A percentile compares a stretch with the other conserved stretches of the same genome.
These are phyloP conservation scores for Bergia sp. DNA, from an alignment of 92 coral and sea anemone species.

Conservation along the genomic window DNA sequence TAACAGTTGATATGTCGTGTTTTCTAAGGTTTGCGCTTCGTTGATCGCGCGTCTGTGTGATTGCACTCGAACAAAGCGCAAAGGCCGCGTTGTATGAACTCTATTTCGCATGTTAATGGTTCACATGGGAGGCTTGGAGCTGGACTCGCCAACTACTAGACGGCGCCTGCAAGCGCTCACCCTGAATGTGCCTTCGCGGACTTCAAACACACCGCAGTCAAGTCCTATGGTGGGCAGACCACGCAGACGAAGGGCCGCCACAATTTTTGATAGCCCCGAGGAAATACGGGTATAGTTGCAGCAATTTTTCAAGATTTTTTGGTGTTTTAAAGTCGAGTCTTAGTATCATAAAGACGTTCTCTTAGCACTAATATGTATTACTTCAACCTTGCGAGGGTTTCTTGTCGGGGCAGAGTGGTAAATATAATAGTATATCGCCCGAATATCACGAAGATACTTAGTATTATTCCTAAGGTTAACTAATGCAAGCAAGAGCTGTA, in stretches of 20 bases:
- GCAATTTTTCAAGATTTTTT: not conserved
- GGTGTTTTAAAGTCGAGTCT: not conserved
- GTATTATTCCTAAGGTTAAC: slow-evolving; percentile 21
- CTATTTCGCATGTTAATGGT: slow-evolving; percentile 38
- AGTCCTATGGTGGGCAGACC: slow-evolving; percentile 48
- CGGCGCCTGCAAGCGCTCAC: slow-evolving; percentile 41
- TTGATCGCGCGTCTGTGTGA: slow-evolving; percentile 21
- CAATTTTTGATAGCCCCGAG: slow-evolving; percentile 49
- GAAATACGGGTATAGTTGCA: slow-evolving; percentile 47
- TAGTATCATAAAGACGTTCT: not conserved
- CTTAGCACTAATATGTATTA: not conserved
- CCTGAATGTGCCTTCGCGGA: slow-evolving; percentile 14
- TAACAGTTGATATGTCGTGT: slow-evolving; percentile 28
- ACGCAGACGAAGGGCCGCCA: slow-evolving; percentile 39
- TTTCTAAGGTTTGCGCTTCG: slow-evolving; percentile 36
- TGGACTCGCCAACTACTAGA: slow-evolving; percentile 39
- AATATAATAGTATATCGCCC: slow-evolving; percentile 1
- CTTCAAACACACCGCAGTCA: slow-evolving; percentile 36
- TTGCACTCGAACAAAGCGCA: slow-evolving; percentile 15
- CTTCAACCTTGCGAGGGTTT: slow-evolving; percentile 18
- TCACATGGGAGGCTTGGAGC: slow-evolving; percentile 45
- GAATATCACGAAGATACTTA: slow-evolving; percentile 33
- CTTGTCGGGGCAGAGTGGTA: slow-evolving; percentile 4
- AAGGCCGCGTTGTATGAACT: slow-evolving; percentile 8
- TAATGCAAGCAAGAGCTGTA: slow-evolving; percentile 19